These are phyloP conservation scores for Eumeta japonica DNA, from an alignment of 1,140 invertebrate genomes.

Conservation along the genomic window DNA sequence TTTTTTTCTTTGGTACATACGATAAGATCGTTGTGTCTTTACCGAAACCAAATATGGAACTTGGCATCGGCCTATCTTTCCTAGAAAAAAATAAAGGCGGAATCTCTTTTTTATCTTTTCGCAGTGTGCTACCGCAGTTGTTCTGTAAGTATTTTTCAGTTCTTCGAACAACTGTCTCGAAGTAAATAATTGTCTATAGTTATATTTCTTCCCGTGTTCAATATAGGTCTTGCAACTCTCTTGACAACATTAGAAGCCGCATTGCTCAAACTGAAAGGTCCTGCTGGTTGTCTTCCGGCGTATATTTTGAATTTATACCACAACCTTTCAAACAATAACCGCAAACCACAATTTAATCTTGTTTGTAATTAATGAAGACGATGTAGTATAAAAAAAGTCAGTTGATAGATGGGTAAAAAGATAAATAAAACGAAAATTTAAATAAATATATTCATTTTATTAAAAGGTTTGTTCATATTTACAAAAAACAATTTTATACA, in stretches of 20 bases:
- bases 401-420: no score
- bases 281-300: constrained; percentile 28
- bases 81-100: constrained; percentile 12
- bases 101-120: constrained; percentile 4
- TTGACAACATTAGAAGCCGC: constrained; percentile 16
- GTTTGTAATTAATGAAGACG: no score
- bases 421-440: no score
- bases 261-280: constrained; percentile 25
- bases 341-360: no score
- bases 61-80: constrained; percentile 14
- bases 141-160: no score
- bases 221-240: constrained; percentile 15
- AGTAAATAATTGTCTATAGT: constrained; percentile 21
- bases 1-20: constrained; percentile 13
- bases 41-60: constrained; percentile 12
- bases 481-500: no score
- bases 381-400: no score
- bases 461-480: no score
- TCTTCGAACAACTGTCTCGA: constrained; percentile 7
- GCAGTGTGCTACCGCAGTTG: no score
- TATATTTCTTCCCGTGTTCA: constrained; percentile 17
- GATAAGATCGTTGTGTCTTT: constrained; percentile 15
- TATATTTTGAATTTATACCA: constrained; percentile 32
- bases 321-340: no score
- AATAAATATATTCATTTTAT: no score